Base-by-base conservation (phyloP, 2,797 vertebrate genomes). In the Parotocinclus haroldoi region DNA sequence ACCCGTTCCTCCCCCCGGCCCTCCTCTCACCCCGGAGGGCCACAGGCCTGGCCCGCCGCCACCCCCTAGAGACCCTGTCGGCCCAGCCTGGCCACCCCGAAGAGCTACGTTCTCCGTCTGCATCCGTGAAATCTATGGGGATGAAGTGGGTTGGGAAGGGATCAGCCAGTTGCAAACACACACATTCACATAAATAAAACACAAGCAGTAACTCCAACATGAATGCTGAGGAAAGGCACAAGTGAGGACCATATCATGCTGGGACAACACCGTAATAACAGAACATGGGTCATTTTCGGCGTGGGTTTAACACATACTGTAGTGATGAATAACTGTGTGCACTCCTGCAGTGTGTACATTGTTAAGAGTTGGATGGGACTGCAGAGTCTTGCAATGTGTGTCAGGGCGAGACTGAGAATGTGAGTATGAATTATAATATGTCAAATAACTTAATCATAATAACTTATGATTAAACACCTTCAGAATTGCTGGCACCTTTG, bases 91-190 rank as follows among this genome's bases (percentile, higher is more conserved):
- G 85, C 94, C 91, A 78, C 93, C 95, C 79, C 92, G 92, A 79
- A 98, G 91, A 77, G 85, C 88, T 16, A 92, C 83, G 89, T 99
- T 99, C 87, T 99, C 96, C 18, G 92, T 91, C 90, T 99, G 96
- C 82, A 96, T 92, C 88, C 97, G 95, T 59, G 93, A 93, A 88
- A 99, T 98, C 96, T 99, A 92, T 81, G 86, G 81, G 87, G 79
- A 78, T 17, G 73, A 74, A 73, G 66, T 60, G 61, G 58, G 10
- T 3, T 48, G 46, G 63, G n/a, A 53, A 53, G 49, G 65, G 44
- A 65, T 71, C 62, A 84, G 81, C 74, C 74, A 74, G 72, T 73
- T 77, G 10, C 49, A 59, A 37, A 62, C 8, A 67, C 48, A 73
- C 56, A 69, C 40, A 63, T 48, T 68, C 65, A 71, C 53, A 64